Evolutionary conservation across 1,140 invertebrate species (phyloP), one percentile per base, ranked within the genome.

Genomic region (Samia ricini): DNA sequence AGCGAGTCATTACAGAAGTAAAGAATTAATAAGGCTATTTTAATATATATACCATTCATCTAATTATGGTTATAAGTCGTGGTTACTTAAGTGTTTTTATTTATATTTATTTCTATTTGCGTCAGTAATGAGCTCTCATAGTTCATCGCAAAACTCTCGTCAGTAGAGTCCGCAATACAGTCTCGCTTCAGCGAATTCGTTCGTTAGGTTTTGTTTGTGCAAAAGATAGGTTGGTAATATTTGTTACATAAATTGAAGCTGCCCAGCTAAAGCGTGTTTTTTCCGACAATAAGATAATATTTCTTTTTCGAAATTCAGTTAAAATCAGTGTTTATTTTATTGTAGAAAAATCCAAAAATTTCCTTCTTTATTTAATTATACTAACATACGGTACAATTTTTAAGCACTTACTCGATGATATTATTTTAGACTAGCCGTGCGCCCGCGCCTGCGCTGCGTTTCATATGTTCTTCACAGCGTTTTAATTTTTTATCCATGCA

Each of bases 131-230:
- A 65, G 74, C 69, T 63, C 81, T 81, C 63, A 64, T 68, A 75
- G 74, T 83, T 82, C 77, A 82, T 83, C 80, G 77, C 83, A 77
- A 81, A 83, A 72, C 79, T 74, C 81, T 86, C 82, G 79, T 85
- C 81, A 85, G 77, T 72, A 63, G 65, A 64, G 33, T 72, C 74
- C 83, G 83, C 85, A 88, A 88, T 88, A 82, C 71, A 88, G 63
- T 63, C 78, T 64, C 79, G 83, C 79, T 79, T 74, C 79, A 82
- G 76, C 60, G 78, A 81, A 68, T 82, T 80, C 74, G 78, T 81
- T 80, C 74, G 77, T 76, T 74, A 69, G 61, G 65, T 61, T 56
- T 68, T 56, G 61, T 61, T 68, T 64, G 54, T 56, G 36, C 51
- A 59, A 48, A 63, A 72, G 63, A 77, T 77, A 76, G 69, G 76